Percentiles rank a stretch among this genome's conserved stretches.
These are phyloP conservation scores for Pholis gunnellus DNA, from an alignment of 2,113 vertebrate genomes.

Conservation along the genomic window DNA sequence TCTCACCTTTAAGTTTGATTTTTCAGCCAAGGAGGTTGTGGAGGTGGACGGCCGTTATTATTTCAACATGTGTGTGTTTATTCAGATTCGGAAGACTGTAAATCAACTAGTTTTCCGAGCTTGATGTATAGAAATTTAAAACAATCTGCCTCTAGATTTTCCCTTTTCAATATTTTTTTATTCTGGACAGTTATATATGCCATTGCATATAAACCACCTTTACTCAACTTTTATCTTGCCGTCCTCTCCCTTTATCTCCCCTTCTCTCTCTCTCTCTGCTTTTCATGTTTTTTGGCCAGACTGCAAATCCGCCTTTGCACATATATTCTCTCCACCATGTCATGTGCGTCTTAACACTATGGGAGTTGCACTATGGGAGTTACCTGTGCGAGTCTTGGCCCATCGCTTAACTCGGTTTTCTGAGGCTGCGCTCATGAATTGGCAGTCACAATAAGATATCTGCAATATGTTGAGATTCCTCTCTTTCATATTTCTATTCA, in stretches of 20 bases:
- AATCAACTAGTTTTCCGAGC: not conserved
- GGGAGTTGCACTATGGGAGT: not conserved
- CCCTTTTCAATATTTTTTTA: not conserved
- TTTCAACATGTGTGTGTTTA: constrained; percentile 19
- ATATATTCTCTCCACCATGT: constrained; percentile 58
- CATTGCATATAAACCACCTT: constrained; percentile 7
- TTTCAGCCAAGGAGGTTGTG: constrained; percentile 23
- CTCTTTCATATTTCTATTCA: constrained; percentile 27
- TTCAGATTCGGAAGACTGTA: not conserved
- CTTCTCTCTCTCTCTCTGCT: constrained; percentile 6
- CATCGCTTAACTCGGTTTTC: not conserved
- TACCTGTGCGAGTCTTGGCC: constrained; percentile 4
- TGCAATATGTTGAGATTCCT: not conserved
- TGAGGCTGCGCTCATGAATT: not conserved
- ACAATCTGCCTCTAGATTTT: not conserved
- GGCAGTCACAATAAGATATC: constrained; percentile 6
- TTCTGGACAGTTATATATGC: not conserved
- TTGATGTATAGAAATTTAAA: constrained; percentile 1
- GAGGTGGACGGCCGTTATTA: not conserved
- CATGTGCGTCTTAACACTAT: constrained; percentile 20
- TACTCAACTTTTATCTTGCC: constrained; percentile 2
- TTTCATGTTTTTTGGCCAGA: constrained; percentile 3
- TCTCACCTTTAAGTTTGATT: constrained; percentile 47
- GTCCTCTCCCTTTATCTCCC: constrained; percentile 26
- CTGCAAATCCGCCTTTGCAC: constrained; percentile 7